Base-by-base conservation (phyloP, 2,797 vertebrate genomes). In the Vireo griseus region DNA sequence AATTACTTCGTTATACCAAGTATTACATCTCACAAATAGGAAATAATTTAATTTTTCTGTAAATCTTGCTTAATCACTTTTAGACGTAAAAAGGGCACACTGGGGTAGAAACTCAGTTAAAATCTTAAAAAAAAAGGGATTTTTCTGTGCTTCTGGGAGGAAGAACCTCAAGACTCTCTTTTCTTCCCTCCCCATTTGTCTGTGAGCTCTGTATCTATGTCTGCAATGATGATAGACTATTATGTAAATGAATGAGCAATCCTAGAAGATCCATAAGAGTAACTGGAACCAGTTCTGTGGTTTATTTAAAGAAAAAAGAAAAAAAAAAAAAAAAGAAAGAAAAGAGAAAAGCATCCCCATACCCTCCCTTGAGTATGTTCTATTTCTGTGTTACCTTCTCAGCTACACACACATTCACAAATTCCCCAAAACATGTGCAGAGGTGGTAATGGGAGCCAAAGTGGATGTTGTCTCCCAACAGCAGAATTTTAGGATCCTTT, bases 51-150 rank as follows among this genome's bases (percentile, higher is more conserved):
- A 79, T 85, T 89, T 87, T 63, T 44, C 71, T 71, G 24, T 61
- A 91, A 85, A 66, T 63, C 89, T 92, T 62, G 10, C 65, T 88
- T 90, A 93, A 95, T 88, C 51, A 76, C 73, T 88, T 91, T 58
- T 47, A 90, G 44, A 62, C 7, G 3, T 51, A 48, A 86, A 86
- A 80, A 66, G 39, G 22, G 25, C 50, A 58, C 20, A 62, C 33
- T 80, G 18, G 29, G 44, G 75, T 62, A 48, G 26, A 87, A 82
- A 76, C 42, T 22, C 25, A 26, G 72, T 57, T 74, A 71, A 92
- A 87, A 40, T 17, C 11, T 44, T 50, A 12, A 26, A 44, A 54
- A 78, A 59, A 88, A 21, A 22, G 22, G 11, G 24, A 50, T 79
- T 59, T 50, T n/a, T 40, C 26, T 79, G 54, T 88, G 44, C 45